Evolutionary conservation across 2,888 invertebrate genomes (phyloP).

Genomic region (Drosophila anomalata): DNA sequence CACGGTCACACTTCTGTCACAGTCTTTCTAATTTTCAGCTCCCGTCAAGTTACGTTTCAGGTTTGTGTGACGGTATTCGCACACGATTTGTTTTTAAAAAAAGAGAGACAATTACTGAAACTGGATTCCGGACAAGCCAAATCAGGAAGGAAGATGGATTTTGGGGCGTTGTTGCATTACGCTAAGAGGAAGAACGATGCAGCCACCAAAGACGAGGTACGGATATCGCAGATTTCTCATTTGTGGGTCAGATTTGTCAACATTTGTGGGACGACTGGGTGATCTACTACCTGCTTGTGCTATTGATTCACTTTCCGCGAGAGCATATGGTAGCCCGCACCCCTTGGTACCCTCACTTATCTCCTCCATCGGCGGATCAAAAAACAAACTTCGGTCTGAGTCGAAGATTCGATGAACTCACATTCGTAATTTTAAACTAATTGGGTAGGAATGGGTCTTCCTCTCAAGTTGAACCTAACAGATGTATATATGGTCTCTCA

Average conservation of each 20-base stretch:
- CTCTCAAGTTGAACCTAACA: neutral
- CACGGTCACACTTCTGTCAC: neutral
- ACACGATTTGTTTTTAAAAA: neutral
- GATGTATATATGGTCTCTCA: neutral
- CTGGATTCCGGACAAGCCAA: neutral
- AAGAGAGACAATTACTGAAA: neutral
- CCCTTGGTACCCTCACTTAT: neutral
- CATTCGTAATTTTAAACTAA: neutral
- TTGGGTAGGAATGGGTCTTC: neutral
- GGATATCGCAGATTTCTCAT: neutral
- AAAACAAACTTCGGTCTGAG: neutral
- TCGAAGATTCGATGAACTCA: neutral
- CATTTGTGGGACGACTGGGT: neutral
- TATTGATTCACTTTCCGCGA: neutral
- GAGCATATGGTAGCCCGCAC: neutral
- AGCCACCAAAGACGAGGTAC: slow-evolving; percentile 81
- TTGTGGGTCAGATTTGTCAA: slow-evolving; percentile 2
- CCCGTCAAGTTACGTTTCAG: slow-evolving; percentile 26
- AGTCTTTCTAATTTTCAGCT: slow-evolving; percentile 57
- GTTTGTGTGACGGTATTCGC: neutral
- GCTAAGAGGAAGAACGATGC: slow-evolving; percentile 86
- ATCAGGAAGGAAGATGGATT: slow-evolving; percentile 85
- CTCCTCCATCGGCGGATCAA: neutral
- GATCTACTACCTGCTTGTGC: neutral
- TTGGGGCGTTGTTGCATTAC: slow-evolving; percentile 86